Conservation (phyloP, 2,888 invertebrate genomes). For the Syritta pipiens region DNA sequence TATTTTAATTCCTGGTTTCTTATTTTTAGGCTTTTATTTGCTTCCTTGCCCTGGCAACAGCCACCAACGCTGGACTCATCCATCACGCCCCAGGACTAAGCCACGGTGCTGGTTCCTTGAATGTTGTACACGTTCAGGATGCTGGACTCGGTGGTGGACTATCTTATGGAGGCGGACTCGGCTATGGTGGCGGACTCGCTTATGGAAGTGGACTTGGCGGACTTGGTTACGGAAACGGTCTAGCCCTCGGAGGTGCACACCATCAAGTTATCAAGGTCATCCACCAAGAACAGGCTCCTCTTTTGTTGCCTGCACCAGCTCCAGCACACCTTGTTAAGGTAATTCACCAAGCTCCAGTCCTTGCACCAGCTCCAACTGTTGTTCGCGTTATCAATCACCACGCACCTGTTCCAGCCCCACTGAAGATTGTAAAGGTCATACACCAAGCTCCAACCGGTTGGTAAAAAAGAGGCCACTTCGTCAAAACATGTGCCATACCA, state of each 20-base stretch:
- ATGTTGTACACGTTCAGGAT: not conserved
- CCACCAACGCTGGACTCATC: conserved; percentile 74
- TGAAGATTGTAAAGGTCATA: conserved; percentile 30
- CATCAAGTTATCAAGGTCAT: conserved; percentile 44
- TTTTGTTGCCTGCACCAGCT: not conserved
- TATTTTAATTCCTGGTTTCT: not conserved
- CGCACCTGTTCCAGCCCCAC: conserved; percentile 8
- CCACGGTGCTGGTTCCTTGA: conserved; percentile 35
- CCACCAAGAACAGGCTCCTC: conserved; percentile 36
- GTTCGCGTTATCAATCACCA: conserved; percentile 9
- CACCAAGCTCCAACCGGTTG: conserved; percentile 25
- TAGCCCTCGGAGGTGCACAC: conserved; percentile 13
- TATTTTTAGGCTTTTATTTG: conserved; percentile 73
- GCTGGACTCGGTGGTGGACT: not conserved
- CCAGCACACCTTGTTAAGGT: conserved; percentile 7
- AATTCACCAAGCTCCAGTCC: conserved; percentile 18
- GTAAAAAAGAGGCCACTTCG: not conserved
- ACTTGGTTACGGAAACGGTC: not conserved
- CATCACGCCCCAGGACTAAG: conserved; percentile 41
- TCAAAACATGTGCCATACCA: not conserved
- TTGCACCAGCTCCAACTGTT: not conserved
- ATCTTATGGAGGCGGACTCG: not conserved
- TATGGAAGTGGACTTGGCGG: conserved; percentile 2
- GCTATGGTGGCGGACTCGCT: not conserved
- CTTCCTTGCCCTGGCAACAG: conserved; percentile 73